Evolutionary conservation across 1,140 invertebrate genomes (phyloP).

Genomic region (Solenopsis fugax): DNA sequence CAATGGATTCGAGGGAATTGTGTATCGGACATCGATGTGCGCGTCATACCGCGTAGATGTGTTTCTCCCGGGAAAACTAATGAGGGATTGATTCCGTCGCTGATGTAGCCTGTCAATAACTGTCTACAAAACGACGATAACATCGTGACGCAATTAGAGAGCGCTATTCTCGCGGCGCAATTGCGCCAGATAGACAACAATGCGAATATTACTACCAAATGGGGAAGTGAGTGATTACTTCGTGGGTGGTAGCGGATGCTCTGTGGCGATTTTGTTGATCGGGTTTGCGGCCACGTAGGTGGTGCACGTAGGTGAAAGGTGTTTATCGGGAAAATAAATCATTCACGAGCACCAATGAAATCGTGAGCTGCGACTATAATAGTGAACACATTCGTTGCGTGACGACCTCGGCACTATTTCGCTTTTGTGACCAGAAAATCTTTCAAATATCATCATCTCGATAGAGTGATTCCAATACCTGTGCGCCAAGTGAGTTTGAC

Average conservation of each 20-base stretch:
- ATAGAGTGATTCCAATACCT: background rate
- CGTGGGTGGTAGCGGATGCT: background rate
- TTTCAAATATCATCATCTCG: background rate
- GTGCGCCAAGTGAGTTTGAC: constrained; percentile 21
- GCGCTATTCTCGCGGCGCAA: background rate
- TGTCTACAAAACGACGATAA: background rate
- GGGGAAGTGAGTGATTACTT: constrained; percentile 26
- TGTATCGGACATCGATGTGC: background rate
- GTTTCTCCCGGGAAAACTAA: background rate
- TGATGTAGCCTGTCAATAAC: background rate
- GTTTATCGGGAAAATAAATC: constrained; percentile 33
- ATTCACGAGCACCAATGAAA: background rate
- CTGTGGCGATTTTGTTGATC: constrained; percentile 16
- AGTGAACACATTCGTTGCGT: constrained; percentile 4
- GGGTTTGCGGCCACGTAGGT: constrained; percentile 14
- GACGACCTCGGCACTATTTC: constrained; percentile 12
- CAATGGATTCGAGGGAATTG: background rate
- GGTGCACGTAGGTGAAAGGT: background rate
- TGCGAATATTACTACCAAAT: constrained; percentile 35
- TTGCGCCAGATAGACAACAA: background rate
- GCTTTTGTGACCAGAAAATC: background rate
- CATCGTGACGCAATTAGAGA: background rate
- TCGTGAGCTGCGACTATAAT: background rate
- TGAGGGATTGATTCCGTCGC: background rate
- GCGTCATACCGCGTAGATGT: background rate